phyloP scores from a whole-genome alignment of 2,888 invertebrate genomes.

The Ennomos quercinarius region DNA sequence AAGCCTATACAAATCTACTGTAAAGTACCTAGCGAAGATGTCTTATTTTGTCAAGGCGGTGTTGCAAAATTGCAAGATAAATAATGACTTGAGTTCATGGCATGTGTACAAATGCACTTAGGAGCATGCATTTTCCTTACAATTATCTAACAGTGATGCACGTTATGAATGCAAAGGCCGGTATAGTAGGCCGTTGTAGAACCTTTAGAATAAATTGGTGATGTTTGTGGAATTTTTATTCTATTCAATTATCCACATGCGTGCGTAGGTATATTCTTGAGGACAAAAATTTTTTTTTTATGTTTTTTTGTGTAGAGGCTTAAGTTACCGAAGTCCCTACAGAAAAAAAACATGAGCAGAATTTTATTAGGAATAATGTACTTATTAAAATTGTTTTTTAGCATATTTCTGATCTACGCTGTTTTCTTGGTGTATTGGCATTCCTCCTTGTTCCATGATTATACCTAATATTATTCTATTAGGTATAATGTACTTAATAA shows the following conservation, averaged over 20 bases:
- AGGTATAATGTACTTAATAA: no score
- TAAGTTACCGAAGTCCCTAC: no score
- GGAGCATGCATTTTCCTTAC: conserved; percentile 25
- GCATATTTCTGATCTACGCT: no score
- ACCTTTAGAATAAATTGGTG: conserved; percentile 13
- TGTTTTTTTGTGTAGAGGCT: no score
- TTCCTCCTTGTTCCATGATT: no score
- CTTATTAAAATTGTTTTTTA: no score
- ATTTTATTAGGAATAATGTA: no score
- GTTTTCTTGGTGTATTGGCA: no score
- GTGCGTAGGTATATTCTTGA: no score
- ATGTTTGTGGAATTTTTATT: conserved; percentile 16
- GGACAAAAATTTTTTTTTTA: no score
- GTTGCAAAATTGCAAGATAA: conserved; percentile 28
- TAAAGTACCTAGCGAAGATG: conserved; percentile 22
- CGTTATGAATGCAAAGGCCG: conserved; percentile 22
- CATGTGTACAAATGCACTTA: conserved; percentile 27
- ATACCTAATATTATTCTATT: no score
- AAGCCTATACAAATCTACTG: conserved; percentile 19
- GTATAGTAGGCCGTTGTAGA: conserved; percentile 3
- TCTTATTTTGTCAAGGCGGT: conserved; percentile 21
- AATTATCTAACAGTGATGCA: conserved; percentile 29
- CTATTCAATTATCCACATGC: neutral
- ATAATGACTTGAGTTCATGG: conserved; percentile 27
- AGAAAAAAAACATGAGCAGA: no score